phyloP scores from a whole-genome alignment of 1,140 invertebrate species.

The Tribolium castaneum region DNA sequence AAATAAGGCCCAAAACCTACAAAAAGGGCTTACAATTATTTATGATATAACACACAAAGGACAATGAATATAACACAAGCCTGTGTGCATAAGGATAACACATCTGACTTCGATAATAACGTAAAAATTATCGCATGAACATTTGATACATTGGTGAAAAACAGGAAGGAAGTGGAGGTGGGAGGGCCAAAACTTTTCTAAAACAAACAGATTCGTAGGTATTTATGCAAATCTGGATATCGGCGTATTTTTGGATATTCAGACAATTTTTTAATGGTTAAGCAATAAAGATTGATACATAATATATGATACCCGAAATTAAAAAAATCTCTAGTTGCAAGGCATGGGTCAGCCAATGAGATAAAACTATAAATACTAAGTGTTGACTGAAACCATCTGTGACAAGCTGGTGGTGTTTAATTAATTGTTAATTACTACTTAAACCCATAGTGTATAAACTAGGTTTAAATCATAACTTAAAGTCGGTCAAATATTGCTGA shows the following conservation, averaged over 20 bases:
- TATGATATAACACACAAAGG: too few species aligned
- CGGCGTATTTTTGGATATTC: neutral
- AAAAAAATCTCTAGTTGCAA: neutral
- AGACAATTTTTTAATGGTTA: neutral
- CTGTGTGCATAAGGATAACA: neutral
- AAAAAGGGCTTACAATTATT: too few species aligned
- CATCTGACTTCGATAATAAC: neutral
- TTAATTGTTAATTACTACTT: neutral
- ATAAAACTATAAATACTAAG: neutral
- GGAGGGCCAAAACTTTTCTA: conserved; percentile 30
- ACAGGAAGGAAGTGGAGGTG: conserved; percentile 19
- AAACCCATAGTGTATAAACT: neutral
- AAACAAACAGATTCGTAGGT: neutral
- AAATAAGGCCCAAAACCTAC: neutral
- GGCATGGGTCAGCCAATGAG: neutral
- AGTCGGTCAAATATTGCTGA: too few species aligned
- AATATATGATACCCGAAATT: neutral
- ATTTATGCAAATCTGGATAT: neutral
- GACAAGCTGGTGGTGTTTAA: neutral
- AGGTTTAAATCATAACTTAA: too few species aligned
- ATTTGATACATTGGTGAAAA: neutral
- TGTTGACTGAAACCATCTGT: neutral
- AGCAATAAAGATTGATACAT: neutral
- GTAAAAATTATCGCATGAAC: neutral
- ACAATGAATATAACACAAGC: neutral